Base-by-base conservation (phyloP, 2,797 vertebrate species). In the Spheniscus humboldti region DNA sequence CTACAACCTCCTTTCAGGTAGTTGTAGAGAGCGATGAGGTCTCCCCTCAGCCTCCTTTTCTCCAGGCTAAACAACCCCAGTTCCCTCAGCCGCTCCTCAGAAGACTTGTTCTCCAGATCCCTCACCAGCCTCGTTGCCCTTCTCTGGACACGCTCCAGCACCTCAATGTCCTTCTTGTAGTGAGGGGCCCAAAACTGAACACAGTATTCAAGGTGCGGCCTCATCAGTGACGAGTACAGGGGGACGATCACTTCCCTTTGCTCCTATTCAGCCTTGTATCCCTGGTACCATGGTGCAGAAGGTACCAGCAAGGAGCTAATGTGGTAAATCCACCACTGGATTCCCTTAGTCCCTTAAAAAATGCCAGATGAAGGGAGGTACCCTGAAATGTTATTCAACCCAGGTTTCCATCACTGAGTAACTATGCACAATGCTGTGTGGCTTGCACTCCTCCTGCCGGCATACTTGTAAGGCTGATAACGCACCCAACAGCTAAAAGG, bases 401-500 rank as follows among this genome's bases (percentile, higher is more conserved):
- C 39, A 47, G 33, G 41, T 63, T 92, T 86, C 55, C 47, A 45
- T 60, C 66, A 35, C 27, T 63, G 39, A 77, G 18, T 31, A 47
- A 4, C 1, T 4, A 45, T 8, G 3, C 37, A 57, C 11, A 33
- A 2, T 20, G 19, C 7, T 39, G 22, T 63, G 45, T 68, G 47
- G 17, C 5, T 77, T 39, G 14, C 17, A 5, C 6, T 72, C 45
- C 24, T 14, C 0, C 0, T 6, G 23, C 73, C 4, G 2, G 11
- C 22, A 18, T 55, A 11, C 18, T 79, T 73, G 41, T 52, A 33
- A 69, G 47, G 57, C 66, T 86, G 73, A 53, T 68, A 43, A 53
- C 3, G 77, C 28, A 64, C 6, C 4, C 74, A 69, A 48, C 15
- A 86, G 41, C 11, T 68, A 24, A 75, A 62, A 67, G 73, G 50